These are phyloP conservation scores for Barnardius zonarius DNA, from an alignment of 2,113 vertebrate species.

Conservation along the genomic window DNA sequence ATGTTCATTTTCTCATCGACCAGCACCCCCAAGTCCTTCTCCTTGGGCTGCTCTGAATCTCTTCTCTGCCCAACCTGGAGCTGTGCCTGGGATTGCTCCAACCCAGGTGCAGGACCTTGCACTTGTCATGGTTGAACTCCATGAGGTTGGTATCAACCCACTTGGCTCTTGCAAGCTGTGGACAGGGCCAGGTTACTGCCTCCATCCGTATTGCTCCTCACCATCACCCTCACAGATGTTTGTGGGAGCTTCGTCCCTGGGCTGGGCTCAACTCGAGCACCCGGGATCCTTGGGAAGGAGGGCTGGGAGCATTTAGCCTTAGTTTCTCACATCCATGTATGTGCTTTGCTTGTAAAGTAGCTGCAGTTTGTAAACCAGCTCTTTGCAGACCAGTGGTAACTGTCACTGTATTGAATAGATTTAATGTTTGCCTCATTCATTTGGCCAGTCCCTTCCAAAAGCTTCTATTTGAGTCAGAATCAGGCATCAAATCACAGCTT, in stretches of 20 bases:
- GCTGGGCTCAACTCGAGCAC: neutral
- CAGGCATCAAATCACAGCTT: neutral
- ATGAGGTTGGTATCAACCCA: too few species aligned
- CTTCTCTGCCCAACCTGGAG: too few species aligned
- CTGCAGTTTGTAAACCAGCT: neutral
- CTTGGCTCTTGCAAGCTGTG: neutral
- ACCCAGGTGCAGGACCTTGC: too few species aligned
- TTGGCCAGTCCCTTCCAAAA: neutral
- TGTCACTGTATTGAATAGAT: neutral
- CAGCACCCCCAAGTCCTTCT: too few species aligned
- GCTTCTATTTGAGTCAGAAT: neutral
- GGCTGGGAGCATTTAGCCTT: neutral
- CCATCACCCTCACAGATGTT: neutral
- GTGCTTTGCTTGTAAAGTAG: neutral
- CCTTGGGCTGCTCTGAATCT: too few species aligned
- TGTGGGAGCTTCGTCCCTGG: neutral
- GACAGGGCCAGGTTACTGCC: neutral
- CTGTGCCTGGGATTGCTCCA: too few species aligned
- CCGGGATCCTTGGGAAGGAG: neutral
- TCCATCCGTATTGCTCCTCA: neutral
- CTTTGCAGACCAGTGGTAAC: neutral
- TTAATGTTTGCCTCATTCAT: neutral
- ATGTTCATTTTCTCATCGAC: too few species aligned
- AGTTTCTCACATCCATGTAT: neutral
- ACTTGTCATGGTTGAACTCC: too few species aligned